phyloP scores from a whole-genome alignment of 2,888 invertebrate genomes.

The Cephus sareptanus region DNA sequence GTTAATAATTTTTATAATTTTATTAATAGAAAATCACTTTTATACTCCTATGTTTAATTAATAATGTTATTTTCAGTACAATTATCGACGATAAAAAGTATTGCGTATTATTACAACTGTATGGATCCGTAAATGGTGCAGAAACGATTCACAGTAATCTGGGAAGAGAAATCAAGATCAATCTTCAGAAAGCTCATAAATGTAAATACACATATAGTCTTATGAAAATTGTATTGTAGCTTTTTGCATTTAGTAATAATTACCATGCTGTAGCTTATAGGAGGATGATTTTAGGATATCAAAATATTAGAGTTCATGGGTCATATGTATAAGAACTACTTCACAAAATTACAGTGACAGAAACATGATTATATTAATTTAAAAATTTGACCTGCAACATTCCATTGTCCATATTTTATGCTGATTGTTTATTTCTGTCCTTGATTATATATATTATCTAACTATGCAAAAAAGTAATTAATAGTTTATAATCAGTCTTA shows the following conservation, averaged over 20 bases:
- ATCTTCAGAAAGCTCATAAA: slow-evolving; percentile 50
- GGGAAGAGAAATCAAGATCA: slow-evolving; percentile 54
- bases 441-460: background rate
- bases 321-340: background rate
- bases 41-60: background rate
- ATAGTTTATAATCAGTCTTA: background rate
- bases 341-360: slow-evolving; percentile 48
- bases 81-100: slow-evolving; percentile 39
- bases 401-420: background rate
- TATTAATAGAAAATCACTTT: background rate
- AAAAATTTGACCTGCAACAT: background rate
- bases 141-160: slow-evolving; percentile 46
- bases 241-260: background rate
- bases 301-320: background rate
- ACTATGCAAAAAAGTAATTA: background rate
- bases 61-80: slow-evolving; percentile 43
- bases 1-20: background rate
- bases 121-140: slow-evolving; percentile 54
- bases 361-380: background rate
- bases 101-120: slow-evolving; percentile 48
- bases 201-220: slow-evolving; percentile 37
- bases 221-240: background rate
- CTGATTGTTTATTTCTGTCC: background rate
- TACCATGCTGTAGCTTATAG: background rate
- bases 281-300: background rate